Conservation (phyloP, 2,113 vertebrate species). For the Fregetta grallaria region DNA sequence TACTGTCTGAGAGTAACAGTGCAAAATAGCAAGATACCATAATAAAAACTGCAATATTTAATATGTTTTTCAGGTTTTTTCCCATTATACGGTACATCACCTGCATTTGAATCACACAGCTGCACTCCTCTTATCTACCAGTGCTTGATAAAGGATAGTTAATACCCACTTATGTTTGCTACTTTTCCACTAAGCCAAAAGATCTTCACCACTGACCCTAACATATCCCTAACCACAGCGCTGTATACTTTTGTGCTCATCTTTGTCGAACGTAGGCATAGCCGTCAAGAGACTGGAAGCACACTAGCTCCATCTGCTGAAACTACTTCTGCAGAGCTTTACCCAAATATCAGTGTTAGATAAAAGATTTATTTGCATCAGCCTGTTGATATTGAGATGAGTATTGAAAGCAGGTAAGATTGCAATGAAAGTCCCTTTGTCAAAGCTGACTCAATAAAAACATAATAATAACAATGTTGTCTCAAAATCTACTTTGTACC, state of each 20-base stretch:
- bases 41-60: neutral
- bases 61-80: neutral
- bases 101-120: neutral
- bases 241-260: neutral
- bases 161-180: neutral
- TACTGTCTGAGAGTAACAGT: neutral
- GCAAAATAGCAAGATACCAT: neutral
- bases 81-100: neutral
- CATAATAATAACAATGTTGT: neutral
- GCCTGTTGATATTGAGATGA: neutral
- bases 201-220: neutral
- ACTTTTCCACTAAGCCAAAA: neutral
- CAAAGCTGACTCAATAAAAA: neutral
- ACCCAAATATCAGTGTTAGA: neutral
- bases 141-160: neutral
- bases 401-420: neutral
- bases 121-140: neutral
- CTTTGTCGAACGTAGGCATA: fast-evolving
- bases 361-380: neutral
- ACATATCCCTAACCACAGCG: neutral
- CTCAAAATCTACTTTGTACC: neutral
- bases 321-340: neutral
- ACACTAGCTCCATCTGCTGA: constrained; percentile 74
- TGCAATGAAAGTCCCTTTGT: neutral
- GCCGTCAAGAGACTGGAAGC: constrained; percentile 26